Percentiles rank a stretch among this genome's conserved stretches.
Conservation (phyloP, 2,888 invertebrate species). For the Lycocerus yunnanus region DNA sequence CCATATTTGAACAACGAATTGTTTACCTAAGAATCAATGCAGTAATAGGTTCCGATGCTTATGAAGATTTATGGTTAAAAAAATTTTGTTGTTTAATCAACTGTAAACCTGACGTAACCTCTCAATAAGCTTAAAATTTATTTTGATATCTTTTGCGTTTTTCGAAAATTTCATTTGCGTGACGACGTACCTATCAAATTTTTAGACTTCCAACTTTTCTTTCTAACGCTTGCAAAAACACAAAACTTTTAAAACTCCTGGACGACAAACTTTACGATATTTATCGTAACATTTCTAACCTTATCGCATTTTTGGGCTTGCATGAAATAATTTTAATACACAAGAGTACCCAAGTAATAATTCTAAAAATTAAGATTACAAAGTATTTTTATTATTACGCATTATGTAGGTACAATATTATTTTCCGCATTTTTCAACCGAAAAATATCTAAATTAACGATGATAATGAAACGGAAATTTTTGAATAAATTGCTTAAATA, state of each 20-base stretch:
- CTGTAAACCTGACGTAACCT: constrained; percentile 2
- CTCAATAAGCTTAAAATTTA: background rate
- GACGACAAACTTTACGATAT: background rate
- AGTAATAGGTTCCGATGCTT: constrained; percentile 28
- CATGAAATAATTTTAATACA: constrained; percentile 3
- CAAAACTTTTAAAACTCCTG: background rate
- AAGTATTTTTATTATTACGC: background rate
- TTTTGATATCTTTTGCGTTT: background rate
- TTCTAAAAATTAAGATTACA: constrained; percentile 1
- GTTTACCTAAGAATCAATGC: constrained; percentile 49
- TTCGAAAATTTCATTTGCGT: too few relatives aligned
- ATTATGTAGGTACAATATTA: background rate
- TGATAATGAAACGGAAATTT: background rate
- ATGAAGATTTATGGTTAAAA: constrained; percentile 10
- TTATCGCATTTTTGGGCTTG: background rate
- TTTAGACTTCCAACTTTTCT: too few relatives aligned
- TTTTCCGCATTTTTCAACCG: background rate
- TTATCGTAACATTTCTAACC: background rate
- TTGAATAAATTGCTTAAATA: background rate
- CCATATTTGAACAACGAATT: constrained; percentile 46
- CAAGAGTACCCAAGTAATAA: background rate
- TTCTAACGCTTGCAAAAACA: too few relatives aligned
- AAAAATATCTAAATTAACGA: background rate
- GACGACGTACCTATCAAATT: too few relatives aligned
- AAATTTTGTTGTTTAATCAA: constrained; percentile 12